Percentiles rank a stretch among this genome's conserved stretches.
phyloP scores from a whole-genome alignment of 1,140 invertebrate species.

The Oreohelix idahoensis region DNA sequence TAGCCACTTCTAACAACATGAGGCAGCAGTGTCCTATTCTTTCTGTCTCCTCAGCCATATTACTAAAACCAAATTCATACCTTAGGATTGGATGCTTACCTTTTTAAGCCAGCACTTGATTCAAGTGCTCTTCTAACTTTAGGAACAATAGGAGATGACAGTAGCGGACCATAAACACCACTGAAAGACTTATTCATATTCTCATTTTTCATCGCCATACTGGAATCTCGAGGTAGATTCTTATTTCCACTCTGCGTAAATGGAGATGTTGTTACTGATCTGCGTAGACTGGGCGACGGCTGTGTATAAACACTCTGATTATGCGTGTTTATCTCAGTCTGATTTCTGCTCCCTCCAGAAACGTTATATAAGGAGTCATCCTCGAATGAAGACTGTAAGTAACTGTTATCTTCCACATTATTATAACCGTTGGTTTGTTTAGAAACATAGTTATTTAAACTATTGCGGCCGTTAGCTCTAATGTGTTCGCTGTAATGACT shows the following conservation, averaged over 20 bases:
- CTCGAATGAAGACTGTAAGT: neutral
- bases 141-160: constrained; percentile 24
- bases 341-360: neutral
- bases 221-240: neutral
- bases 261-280: constrained; percentile 6
- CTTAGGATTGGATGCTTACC: constrained; percentile 20
- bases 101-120: constrained; percentile 15
- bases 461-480: neutral
- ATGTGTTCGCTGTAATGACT: neutral
- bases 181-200: constrained; percentile 14
- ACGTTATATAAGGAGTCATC: neutral
- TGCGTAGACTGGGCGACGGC: neutral
- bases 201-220: neutral
- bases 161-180: constrained; percentile 25
- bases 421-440: neutral
- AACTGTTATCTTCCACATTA: neutral
- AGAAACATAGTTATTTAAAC: neutral
- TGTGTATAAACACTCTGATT: neutral
- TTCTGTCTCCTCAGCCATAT: too few species aligned
- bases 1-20: too few species aligned
- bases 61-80: too few species aligned
- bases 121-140: constrained; percentile 25
- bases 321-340: neutral
- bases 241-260: neutral
- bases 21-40: too few species aligned